Percentiles rank a stretch among this genome's conserved stretches.
Evolutionary conservation across 2,888 invertebrate species (phyloP).

Genomic region (Aphidoletes aphidimyza): DNA sequence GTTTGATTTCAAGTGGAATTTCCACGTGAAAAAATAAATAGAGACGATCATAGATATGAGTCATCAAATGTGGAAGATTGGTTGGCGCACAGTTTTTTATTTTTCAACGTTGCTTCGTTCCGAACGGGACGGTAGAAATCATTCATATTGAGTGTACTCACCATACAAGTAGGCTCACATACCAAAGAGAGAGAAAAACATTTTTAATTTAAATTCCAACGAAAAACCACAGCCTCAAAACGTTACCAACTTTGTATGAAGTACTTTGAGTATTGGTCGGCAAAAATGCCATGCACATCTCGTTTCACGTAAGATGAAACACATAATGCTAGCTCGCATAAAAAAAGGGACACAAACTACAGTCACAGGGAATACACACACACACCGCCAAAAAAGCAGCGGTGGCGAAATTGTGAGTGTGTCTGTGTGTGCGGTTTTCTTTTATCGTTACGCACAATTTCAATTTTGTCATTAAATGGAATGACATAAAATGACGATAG

Average conservation of each 20-base stretch:
- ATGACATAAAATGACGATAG: not conserved
- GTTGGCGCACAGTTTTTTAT: not conserved
- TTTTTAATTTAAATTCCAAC: constrained; percentile 22
- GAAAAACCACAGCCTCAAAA: not conserved
- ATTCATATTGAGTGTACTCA: too few species aligned
- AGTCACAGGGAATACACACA: too few species aligned
- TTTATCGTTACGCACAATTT: constrained; percentile 3
- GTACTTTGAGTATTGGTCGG: not conserved
- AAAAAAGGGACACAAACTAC: too few species aligned
- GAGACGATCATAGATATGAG: not conserved
- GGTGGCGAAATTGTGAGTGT: too few species aligned
- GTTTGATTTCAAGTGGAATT: constrained; percentile 5
- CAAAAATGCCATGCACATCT: not conserved
- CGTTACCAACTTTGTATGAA: not conserved
- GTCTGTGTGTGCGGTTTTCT: not conserved
- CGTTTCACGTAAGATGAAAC: not conserved
- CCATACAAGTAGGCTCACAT: too few species aligned
- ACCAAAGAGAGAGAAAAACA: not conserved
- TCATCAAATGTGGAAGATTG: not conserved
- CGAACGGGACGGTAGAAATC: too few species aligned
- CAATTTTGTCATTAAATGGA: not conserved
- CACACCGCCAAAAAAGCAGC: not conserved
- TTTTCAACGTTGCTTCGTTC: too few species aligned
- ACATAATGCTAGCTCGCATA: not conserved
- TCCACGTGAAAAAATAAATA: not conserved